Evolutionary conservation across 2,888 invertebrate species (phyloP), one percentile per base, ranked within the genome.

Genomic region (Ochropleura leucogaster): DNA sequence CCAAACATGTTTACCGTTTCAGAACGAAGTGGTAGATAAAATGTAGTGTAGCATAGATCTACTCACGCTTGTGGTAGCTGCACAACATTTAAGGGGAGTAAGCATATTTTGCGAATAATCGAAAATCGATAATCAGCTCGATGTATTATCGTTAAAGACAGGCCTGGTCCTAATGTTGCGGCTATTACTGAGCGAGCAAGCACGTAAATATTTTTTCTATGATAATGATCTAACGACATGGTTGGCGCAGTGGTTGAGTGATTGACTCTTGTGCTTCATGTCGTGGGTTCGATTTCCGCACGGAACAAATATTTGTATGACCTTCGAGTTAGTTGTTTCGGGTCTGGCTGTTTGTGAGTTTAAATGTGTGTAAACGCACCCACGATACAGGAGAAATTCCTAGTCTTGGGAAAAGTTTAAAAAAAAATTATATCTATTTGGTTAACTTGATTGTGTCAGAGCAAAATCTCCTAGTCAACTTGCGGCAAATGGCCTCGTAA

Each of bases 51-150:
- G 40, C 30, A 74, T 70, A 67, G 66, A 81, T 65, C 64, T 70
- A 47, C 49, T 55, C 59, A 30, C 40, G 49, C 30, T 3, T 12
- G 60, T 64, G 53, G 53, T 44, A 69, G 55, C 73, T 68, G 67
- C 81, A 80, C 55, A 84, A 80, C 64, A 74, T 84, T 65, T 80
- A 74, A 64, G 55, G 18, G 67, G 30, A 81, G 82, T 62, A 81
- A 82, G 82, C 82, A 84, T 82, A 77, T 82, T 81, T 82, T 84
- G 68, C 77, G 65, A 71, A 81, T 72, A 71, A 82, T 84, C 82
- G 68, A 46, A 81, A 81, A 77, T 77, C 85, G 85, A 84, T 82
- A 72, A 66, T 72, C 55, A 62, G 57, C 51, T 80, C 64, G 60
- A 70, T 70, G 51, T 82, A 69, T 6, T 80, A 74, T 72, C 76